Percentiles rank a stretch among this genome's conserved stretches.
These are phyloP conservation scores for Zaprionus capensis DNA, from an alignment of 1,140 invertebrate species.

Conservation along the genomic window DNA sequence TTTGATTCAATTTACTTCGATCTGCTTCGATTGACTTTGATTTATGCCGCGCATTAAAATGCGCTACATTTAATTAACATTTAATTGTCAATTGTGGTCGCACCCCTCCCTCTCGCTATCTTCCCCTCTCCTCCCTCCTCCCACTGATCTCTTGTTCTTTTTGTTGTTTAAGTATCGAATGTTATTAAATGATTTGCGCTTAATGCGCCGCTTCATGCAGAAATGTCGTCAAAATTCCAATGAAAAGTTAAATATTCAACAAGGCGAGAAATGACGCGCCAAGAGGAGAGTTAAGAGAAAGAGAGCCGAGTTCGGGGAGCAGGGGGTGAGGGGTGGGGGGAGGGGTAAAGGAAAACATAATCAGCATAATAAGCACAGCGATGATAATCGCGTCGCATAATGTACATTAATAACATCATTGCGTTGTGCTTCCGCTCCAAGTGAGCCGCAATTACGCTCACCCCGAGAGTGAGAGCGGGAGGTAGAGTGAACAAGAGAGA, in stretches of 20 bases:
- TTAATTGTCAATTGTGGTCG: conserved; percentile 23
- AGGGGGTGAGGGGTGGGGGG: neutral
- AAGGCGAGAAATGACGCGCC: neutral
- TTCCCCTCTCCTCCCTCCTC: neutral
- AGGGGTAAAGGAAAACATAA: conserved; percentile 29
- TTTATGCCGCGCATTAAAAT: conserved; percentile 21
- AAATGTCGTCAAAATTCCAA: conserved; percentile 18
- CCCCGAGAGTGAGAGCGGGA: neutral
- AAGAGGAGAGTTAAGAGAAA: neutral
- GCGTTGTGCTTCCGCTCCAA: conserved; percentile 36
- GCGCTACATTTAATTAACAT: conserved; percentile 22
- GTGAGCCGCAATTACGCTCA: conserved; percentile 11
- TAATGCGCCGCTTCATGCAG: neutral
- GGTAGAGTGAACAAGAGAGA: neutral
- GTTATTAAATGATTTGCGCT: conserved; percentile 22
- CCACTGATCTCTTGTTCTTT: neutral
- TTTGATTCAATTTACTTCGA: conserved; percentile 14
- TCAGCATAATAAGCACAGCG: conserved; percentile 46
- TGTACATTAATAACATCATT: conserved; percentile 41
- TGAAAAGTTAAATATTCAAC: conserved; percentile 21
- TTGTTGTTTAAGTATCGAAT: conserved; percentile 16
- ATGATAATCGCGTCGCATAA: conserved; percentile 42
- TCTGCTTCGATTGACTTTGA: conserved; percentile 24
- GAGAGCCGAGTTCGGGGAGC: neutral
- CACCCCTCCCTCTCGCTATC: neutral